phyloP scores from a whole-genome alignment of 2,113 vertebrate genomes.

The Bagarius yarrelli region DNA sequence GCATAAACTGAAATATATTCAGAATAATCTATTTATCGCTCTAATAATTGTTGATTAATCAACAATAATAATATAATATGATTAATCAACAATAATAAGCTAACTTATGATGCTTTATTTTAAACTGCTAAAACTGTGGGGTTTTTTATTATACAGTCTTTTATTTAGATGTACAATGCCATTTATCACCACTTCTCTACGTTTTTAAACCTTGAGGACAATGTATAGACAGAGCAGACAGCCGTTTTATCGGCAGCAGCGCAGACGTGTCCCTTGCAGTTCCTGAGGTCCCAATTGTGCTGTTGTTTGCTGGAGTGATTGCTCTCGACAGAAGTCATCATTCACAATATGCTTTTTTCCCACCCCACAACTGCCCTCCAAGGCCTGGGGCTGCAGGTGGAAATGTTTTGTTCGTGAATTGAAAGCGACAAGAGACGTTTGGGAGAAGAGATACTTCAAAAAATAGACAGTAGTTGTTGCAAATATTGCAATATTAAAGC shows the following conservation, averaged over 20 bases:
- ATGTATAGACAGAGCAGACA: not conserved
- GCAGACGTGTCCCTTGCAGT: conserved; percentile 15
- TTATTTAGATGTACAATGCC: not conserved
- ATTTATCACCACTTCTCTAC: not conserved
- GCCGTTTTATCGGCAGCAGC: not conserved
- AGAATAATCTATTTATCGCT: too few relatives aligned
- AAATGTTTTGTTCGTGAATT: not conserved
- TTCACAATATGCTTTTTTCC: conserved; percentile 15
- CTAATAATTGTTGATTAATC: too few relatives aligned
- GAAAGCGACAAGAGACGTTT: not conserved
- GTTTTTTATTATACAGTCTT: not conserved
- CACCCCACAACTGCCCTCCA: conserved; percentile 10
- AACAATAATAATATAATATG: too few relatives aligned
- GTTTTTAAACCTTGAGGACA: not conserved
- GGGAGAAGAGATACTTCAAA: not conserved
- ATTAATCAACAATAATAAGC: too few relatives aligned
- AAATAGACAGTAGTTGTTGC: not conserved
- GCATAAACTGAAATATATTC: too few relatives aligned
- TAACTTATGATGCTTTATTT: not conserved
- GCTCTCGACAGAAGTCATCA: conserved; percentile 27
- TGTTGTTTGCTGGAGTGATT: conserved; percentile 33
- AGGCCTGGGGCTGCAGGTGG: conserved; percentile 5
- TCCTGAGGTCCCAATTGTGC: conserved; percentile 1
- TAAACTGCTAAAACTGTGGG: not conserved
- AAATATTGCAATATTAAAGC: not conserved